Conservation (phyloP, 1,140 invertebrate genomes). For the Caenorhabditis tropicalis region DNA sequence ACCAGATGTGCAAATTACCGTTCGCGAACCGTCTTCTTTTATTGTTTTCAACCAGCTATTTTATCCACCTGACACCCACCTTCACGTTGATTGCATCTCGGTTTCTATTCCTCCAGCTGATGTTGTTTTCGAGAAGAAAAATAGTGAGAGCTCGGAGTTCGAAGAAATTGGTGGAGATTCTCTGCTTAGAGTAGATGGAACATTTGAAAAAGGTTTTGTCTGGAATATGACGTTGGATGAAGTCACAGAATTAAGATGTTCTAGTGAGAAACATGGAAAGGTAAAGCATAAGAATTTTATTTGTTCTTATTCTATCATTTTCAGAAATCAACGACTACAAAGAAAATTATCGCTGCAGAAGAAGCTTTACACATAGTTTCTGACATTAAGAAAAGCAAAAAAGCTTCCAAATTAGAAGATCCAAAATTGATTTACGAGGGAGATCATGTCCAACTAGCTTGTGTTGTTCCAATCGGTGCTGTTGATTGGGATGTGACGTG, state of each 20-base stretch:
- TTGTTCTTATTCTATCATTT: not conserved
- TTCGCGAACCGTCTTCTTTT: conserved; percentile 20
- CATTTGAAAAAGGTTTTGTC: not conserved
- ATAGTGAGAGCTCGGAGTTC: not conserved
- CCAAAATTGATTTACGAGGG: not conserved
- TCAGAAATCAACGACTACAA: not conserved
- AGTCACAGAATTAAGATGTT: not conserved
- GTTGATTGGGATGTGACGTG: not conserved
- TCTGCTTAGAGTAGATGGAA: not conserved
- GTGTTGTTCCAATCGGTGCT: not conserved
- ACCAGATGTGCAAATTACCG: conserved; percentile 37
- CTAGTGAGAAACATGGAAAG: not conserved
- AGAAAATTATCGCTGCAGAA: not conserved
- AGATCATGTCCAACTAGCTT: not conserved
- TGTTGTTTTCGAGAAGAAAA: not conserved
- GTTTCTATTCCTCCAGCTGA: conserved; percentile 10
- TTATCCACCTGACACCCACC: conserved; percentile 22
- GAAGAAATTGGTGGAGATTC: not conserved
- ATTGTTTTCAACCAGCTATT: conserved; percentile 5
- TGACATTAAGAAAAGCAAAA: not conserved
- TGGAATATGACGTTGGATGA: not conserved
- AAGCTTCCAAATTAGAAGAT: not conserved
- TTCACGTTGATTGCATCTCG: conserved; percentile 15
- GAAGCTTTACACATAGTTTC: not conserved
- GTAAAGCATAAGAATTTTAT: not conserved